Conservation (phyloP, 1,140 invertebrate species). For the Tetragnatha versicolor region DNA sequence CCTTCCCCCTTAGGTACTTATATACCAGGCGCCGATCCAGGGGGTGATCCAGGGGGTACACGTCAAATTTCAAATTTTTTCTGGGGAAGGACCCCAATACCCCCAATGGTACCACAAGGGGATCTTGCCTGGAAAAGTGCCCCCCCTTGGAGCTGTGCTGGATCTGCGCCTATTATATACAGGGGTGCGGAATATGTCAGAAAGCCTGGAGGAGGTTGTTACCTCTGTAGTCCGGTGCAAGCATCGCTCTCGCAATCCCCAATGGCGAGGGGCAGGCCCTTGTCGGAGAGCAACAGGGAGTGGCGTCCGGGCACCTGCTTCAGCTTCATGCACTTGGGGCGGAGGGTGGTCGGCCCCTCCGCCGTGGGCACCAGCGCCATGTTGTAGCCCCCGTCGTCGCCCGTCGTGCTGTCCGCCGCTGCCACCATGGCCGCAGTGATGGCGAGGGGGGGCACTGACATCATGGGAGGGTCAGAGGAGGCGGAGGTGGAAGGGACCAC, state of each 20-base stretch:
- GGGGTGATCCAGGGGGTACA: no score
- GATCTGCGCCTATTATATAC: no score
- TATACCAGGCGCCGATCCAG: no score
- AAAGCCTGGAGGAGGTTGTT: not conserved
- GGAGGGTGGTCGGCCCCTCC: slow-evolving; percentile 25
- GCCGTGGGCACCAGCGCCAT: slow-evolving; percentile 51
- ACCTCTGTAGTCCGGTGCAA: slow-evolving; percentile 15
- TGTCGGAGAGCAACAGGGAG: slow-evolving; percentile 18
- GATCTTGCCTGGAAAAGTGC: no score
- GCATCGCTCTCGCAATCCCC: slow-evolving; percentile 5
- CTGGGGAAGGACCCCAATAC: no score
- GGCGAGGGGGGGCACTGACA: not conserved
- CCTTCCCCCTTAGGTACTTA: no score
- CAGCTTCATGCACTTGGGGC: slow-evolving; percentile 37
- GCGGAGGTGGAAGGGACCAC: slow-evolving; percentile 2
- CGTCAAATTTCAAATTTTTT: no score
- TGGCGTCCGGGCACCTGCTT: slow-evolving; percentile 39
- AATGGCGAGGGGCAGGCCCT: slow-evolving; percentile 39
- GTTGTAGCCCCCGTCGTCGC: no score
- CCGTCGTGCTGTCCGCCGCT: not conserved
- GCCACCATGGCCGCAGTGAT: not conserved
- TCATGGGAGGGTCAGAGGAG: not conserved
- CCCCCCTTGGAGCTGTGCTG: no score
- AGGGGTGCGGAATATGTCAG: no score
- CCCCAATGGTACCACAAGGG: no score